Base-by-base conservation (phyloP, 2,888 invertebrate species). In the Peribatodes rhomboidaria region DNA sequence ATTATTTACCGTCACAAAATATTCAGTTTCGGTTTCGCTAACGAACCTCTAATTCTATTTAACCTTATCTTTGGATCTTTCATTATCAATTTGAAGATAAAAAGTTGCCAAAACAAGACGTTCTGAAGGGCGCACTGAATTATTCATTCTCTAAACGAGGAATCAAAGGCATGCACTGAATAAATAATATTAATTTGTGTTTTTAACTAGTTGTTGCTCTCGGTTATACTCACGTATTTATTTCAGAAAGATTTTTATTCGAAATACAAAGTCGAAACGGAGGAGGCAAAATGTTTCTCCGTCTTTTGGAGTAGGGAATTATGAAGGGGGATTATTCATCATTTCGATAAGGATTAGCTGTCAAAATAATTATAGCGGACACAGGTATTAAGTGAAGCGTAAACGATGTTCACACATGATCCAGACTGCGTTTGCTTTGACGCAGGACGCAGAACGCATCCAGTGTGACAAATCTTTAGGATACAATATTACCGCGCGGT, bases 71-170 rank as follows among this genome's bases (percentile, higher is more conserved):
- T 41, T 53, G 62, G 57, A 63, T 63, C 37, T 63, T 64, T 64
- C 58, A 64, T 64, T 64, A 64, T 64, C 63, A 64, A 64, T 64
- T 64, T 64, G 41, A n/a, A 54, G 56, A 58, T 58, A 54, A 58
- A 63, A 64, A 64, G 54, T 64, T 64, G 46, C 22, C 47, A 64
- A 64, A 64, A 64, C 58, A 58, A 54, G 63, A 57, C 57, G 27
- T 37, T n/a, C n/a, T 18, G 57, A 46, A 57, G 31, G 58, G n/a
- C 47, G 63, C n/a, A 3, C 41, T 64, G 63, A 58, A 64, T 64
- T 53, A 64, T 64, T 64, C 63, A 64, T 64, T 53, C 6, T 16
- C 20, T 60, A 60, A 65, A 65, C 52, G 56, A 60, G 60, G 55
- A 65, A 65, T 65, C 60, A 65, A 60, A 64, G 54, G 35, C 59